phyloP scores from a whole-genome alignment of 2,113 vertebrate genomes.

The Siniperca knerii region DNA sequence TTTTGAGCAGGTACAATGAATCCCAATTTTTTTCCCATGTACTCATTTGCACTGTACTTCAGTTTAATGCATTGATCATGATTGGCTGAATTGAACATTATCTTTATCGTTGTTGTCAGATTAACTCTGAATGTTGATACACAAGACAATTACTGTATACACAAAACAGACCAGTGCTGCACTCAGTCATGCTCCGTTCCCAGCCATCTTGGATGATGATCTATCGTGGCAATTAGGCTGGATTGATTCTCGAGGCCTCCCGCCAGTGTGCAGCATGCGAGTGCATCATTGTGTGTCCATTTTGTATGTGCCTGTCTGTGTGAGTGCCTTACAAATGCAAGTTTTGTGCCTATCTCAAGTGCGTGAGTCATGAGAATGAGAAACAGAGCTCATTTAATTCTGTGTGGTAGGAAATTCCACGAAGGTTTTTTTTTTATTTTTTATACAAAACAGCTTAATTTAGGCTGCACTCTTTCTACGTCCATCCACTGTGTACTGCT shows the following conservation, averaged over 20 bases:
- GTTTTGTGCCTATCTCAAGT: neutral
- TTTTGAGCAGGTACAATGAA: neutral
- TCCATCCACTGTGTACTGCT: slow-evolving; percentile 4
- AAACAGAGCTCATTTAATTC: slow-evolving; percentile 57
- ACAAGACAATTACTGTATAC: slow-evolving; percentile 43
- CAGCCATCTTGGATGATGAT: slow-evolving; percentile 62
- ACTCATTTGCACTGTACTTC: neutral
- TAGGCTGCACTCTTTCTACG: neutral
- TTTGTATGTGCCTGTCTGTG: slow-evolving; percentile 1
- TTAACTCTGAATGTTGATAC: slow-evolving; percentile 54
- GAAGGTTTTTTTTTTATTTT: slow-evolving; percentile 9
- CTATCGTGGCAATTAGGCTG: slow-evolving; percentile 41
- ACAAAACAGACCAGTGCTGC: slow-evolving; percentile 57
- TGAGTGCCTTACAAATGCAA: neutral
- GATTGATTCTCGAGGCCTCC: slow-evolving; percentile 32
- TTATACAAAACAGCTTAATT: slow-evolving; percentile 50
- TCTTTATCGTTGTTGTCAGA: slow-evolving; percentile 57
- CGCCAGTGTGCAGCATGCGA: neutral
- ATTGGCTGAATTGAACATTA: slow-evolving; percentile 9
- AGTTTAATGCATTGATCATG: neutral
- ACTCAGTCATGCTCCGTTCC: slow-evolving; percentile 46
- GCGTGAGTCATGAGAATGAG: slow-evolving; percentile 42
- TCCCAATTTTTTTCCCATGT: neutral
- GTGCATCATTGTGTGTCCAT: neutral
- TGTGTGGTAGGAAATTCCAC: slow-evolving; percentile 39